Percentiles rank a stretch among this genome's conserved stretches.
Conservation (phyloP, 1,140 invertebrate genomes). For the Zaprionus ghesquierei region DNA sequence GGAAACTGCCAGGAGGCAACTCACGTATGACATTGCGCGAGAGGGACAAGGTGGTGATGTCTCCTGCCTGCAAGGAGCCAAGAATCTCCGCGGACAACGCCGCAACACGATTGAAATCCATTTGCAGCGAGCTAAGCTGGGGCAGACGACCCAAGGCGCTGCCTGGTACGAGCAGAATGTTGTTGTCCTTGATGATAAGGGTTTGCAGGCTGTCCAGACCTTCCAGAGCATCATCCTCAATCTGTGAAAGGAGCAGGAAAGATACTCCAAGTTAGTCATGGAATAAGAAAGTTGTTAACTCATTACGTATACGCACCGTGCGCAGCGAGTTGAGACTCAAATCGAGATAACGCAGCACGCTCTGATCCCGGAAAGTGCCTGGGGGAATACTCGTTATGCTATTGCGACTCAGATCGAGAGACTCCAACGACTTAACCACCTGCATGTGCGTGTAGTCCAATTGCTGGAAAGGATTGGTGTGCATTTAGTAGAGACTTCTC, state of each 20-base stretch:
- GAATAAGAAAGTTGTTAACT: too few species aligned
- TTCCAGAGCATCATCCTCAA: slow-evolving; percentile 93
- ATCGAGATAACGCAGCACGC: slow-evolving; percentile 88
- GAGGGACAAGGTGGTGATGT: slow-evolving; percentile 84
- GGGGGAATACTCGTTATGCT: slow-evolving; percentile 90
- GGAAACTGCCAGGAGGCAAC: slow-evolving; percentile 90
- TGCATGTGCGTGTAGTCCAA: slow-evolving; percentile 88
- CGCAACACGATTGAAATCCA: slow-evolving; percentile 94
- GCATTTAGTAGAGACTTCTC: background rate
- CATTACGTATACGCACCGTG: slow-evolving; percentile 85
- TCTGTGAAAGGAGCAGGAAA: slow-evolving; percentile 84
- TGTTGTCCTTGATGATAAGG: slow-evolving; percentile 93
- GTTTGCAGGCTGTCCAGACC: slow-evolving; percentile 90
- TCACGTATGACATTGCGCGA: slow-evolving; percentile 94
- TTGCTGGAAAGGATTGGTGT: slow-evolving; percentile 74
- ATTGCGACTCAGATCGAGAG: slow-evolving; percentile 92
- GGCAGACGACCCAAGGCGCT: slow-evolving; percentile 89
- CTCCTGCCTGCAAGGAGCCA: slow-evolving; percentile 84
- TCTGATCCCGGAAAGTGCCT: slow-evolving; percentile 90
- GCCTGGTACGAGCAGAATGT: slow-evolving; percentile 91
- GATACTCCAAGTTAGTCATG: background rate
- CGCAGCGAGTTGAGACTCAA: slow-evolving; percentile 93
- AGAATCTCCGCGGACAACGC: slow-evolving; percentile 92
- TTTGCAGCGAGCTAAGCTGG: slow-evolving; percentile 88
- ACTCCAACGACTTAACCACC: slow-evolving; percentile 87